Evolutionary conservation across 2,113 vertebrate species (phyloP).

Genomic region (Bos taurus): ARS-UCD2.0 NC_037351.1:25948001-25948500

Average conservation of each 20-base stretch:
- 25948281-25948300: background rate
- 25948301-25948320: background rate
- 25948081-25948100: background rate
- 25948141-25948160: background rate
- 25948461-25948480: background rate
- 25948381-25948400: background rate
- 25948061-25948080: background rate
- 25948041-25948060: no score
- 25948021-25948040: background rate
- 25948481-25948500: background rate
- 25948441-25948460: background rate
- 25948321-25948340: background rate
- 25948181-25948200: background rate
- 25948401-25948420: background rate
- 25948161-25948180: background rate
- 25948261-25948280: background rate
- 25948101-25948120: background rate
- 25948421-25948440: background rate
- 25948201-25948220: background rate
- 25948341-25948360: background rate
- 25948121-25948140: background rate
- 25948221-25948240: background rate
- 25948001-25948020: background rate
- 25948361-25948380: background rate
- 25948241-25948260: background rate